phyloP scores from a whole-genome alignment of 1,140 invertebrate species.

The Drosophila prosaltans region DNA sequence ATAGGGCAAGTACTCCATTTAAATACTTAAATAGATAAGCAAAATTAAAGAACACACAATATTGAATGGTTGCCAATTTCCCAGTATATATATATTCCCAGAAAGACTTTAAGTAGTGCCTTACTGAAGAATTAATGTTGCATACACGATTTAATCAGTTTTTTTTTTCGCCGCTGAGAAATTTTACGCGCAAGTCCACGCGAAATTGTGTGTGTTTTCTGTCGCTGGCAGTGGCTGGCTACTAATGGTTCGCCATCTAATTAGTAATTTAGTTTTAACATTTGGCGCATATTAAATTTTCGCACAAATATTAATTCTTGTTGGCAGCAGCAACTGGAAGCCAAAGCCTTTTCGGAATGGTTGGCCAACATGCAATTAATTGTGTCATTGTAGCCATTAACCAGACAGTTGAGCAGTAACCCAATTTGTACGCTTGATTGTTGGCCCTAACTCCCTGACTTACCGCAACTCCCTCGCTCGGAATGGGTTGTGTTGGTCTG shows the following conservation, averaged over 20 bases:
- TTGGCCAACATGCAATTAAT: slow-evolving; percentile 73
- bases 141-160: too few relatives aligned
- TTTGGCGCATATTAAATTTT: slow-evolving; percentile 70
- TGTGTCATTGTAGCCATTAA: slow-evolving; percentile 80
- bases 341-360: slow-evolving; percentile 23
- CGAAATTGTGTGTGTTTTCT: slow-evolving; percentile 1
- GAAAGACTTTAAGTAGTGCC: too few relatives aligned
- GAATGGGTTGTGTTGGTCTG: background rate
- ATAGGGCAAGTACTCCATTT: too few relatives aligned
- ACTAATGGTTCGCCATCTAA: slow-evolving; percentile 29
- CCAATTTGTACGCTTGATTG: slow-evolving; percentile 77
- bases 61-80: too few relatives aligned
- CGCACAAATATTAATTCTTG: slow-evolving; percentile 65
- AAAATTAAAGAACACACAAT: too few relatives aligned
- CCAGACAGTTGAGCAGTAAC: slow-evolving; percentile 80
- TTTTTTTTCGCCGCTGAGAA: too few relatives aligned
- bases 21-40: too few relatives aligned
- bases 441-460: slow-evolving; percentile 15
- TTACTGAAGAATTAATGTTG: background rate
- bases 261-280: slow-evolving; percentile 72
- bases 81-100: too few relatives aligned
- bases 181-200: background rate
- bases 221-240: slow-evolving; percentile 19
- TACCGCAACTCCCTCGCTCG: background rate
- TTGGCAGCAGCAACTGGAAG: slow-evolving; percentile 39